A percentile compares a stretch with the other conserved stretches of the same genome.
phyloP scores from a whole-genome alignment of 37 sponge, comb jelly and placozoan genomes.

The Hexactinellida sp. region DNA sequence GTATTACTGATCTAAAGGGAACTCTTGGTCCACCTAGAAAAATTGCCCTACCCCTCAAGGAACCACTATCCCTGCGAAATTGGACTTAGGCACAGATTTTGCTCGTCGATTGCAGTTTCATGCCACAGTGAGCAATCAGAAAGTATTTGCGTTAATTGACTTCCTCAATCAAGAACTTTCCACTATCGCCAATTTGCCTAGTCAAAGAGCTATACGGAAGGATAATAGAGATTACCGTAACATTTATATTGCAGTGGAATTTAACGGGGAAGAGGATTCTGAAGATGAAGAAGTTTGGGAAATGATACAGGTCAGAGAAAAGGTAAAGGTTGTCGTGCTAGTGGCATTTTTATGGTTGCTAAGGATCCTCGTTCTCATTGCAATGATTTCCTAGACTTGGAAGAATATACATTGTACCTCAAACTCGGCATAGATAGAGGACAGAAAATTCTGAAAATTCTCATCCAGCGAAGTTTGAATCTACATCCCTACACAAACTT shows the following conservation, averaged over 20 bases:
- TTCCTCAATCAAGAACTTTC: constrained; percentile 16
- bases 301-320: constrained; percentile 10
- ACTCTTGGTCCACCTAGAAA: constrained; percentile 6
- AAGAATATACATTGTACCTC: not conserved
- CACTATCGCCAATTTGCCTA: constrained; percentile 11
- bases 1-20: constrained; percentile 11
- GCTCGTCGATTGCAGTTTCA: not conserved
- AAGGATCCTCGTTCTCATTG: not conserved
- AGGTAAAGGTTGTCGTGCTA: not conserved
- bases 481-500: constrained; percentile 15
- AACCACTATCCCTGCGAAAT: not conserved
- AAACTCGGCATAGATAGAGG: constrained; percentile 3
- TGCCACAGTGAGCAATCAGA: not conserved
- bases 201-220: not conserved
- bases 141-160: not conserved
- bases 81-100: not conserved
- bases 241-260: not conserved
- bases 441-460: constrained; percentile 10
- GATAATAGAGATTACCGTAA: constrained; percentile 1
- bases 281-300: not conserved
- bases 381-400: not conserved
- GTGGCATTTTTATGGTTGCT: constrained; percentile 8
- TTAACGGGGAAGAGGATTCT: not conserved
- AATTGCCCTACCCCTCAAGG: not conserved
- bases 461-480: constrained; percentile 13